phyloP scores from a whole-genome alignment of 2,888 invertebrate genomes.

The Euplagia quadripunctaria region DNA sequence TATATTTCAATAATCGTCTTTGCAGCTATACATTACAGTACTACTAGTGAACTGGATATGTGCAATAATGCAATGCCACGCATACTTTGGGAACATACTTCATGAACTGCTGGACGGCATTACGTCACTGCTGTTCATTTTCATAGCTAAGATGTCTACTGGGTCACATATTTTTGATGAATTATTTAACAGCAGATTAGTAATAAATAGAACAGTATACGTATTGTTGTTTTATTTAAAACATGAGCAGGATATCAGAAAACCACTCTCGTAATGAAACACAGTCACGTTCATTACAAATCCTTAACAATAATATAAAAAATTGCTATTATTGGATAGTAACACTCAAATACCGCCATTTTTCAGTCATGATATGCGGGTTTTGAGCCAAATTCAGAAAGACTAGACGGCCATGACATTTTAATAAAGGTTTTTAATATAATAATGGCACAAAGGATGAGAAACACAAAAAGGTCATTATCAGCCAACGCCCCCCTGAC shows the following conservation, averaged over 20 bases:
- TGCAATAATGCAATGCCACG: neutral
- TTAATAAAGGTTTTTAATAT: constrained; percentile 7
- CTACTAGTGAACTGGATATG: neutral
- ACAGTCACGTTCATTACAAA: neutral
- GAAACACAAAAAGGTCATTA: constrained; percentile 14
- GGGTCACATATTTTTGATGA: neutral
- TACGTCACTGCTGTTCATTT: constrained; percentile 1
- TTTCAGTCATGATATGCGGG: neutral
- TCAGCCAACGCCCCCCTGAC: neutral
- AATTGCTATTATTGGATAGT: neutral
- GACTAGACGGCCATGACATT: neutral
- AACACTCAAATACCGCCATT: too few species aligned
- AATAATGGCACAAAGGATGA: constrained; percentile 9
- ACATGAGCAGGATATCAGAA: neutral
- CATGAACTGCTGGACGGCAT: neutral
- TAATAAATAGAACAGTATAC: neutral
- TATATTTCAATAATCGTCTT: neutral
- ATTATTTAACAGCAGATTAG: neutral
- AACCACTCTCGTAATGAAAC: too few species aligned
- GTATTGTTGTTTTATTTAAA: too few species aligned
- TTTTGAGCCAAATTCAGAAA: neutral
- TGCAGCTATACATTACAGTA: neutral
- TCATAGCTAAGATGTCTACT: neutral
- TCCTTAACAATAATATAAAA: neutral
- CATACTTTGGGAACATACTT: neutral